Evolutionary conservation across 2,888 invertebrate species (phyloP).

Genomic region (Drosophila rubida): DNA sequence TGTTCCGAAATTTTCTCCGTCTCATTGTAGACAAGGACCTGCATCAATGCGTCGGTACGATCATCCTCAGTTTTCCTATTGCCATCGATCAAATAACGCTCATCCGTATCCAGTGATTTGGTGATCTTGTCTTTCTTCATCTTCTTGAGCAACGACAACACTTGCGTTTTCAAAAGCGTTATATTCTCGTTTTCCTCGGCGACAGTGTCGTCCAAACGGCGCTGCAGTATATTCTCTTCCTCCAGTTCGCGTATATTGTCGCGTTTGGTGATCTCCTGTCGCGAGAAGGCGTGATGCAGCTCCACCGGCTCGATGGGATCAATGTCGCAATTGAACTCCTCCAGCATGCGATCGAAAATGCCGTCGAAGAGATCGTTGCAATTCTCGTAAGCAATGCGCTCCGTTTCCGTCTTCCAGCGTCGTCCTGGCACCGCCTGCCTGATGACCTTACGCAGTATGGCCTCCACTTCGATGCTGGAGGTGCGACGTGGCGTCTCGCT

Average conservation of each 20-base stretch:
- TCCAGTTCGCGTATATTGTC: conserved; percentile 21
- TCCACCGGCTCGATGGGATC: conserved; percentile 2
- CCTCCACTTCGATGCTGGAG: conserved; percentile 60
- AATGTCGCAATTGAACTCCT: background rate
- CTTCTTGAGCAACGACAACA: conserved; percentile 41
- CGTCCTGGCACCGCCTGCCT: conserved; percentile 73
- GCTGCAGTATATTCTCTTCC: background rate
- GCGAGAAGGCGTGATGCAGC: conserved; percentile 16
- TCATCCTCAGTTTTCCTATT: background rate
- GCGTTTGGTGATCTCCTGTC: background rate
- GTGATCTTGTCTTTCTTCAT: conserved; percentile 46
- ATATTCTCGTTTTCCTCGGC: background rate
- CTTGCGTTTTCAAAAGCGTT: background rate
- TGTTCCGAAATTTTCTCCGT: rapidly evolving
- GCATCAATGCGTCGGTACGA: conserved; percentile 10
- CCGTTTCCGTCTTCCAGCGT: conserved; percentile 74
- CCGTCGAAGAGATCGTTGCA: conserved; percentile 68
- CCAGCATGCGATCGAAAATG: conserved; percentile 48
- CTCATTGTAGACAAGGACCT: background rate
- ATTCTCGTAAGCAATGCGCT: conserved; percentile 70
- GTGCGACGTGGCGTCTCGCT: conserved; percentile 35
- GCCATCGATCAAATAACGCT: background rate
- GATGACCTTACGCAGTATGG: conserved; percentile 77
- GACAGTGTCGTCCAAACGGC: background rate
- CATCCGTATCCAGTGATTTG: conserved; percentile 15